phyloP scores from a whole-genome alignment of 2,888 invertebrate genomes.

The Trichopoda pennipes region DNA sequence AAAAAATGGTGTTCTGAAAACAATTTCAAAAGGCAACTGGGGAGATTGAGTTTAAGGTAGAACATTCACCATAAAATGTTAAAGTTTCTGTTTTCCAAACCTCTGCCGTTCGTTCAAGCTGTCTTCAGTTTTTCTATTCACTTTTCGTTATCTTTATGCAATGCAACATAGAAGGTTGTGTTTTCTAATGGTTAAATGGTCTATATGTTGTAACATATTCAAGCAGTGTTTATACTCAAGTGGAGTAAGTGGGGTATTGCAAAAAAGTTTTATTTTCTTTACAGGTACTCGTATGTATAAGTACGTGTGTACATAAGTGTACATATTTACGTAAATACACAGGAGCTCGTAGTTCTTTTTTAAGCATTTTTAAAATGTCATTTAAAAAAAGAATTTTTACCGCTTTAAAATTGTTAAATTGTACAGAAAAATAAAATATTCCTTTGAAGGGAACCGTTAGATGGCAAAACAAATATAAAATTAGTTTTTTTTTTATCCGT shows the following conservation, averaged over 20 bases:
- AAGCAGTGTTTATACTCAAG: background rate
- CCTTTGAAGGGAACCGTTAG: background rate
- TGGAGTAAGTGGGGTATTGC: conserved; percentile 1
- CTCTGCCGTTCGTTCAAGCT: conserved; percentile 4
- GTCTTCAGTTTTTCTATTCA: conserved; percentile 5
- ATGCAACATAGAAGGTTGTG: conserved; percentile 38
- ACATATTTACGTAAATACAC: no score
- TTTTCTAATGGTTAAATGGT: conserved; percentile 48
- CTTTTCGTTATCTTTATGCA: conserved; percentile 1
- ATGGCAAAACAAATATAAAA: background rate
- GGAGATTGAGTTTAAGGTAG: conserved; percentile 55
- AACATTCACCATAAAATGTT: conserved; percentile 35
- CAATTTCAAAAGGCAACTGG: conserved; percentile 35
- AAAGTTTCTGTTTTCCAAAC: conserved; percentile 5
- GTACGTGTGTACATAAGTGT: no score
- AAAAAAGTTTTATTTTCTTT: background rate
- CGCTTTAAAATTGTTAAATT: conserved; percentile 21
- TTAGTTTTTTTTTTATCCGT: background rate
- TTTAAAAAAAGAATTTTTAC: background rate
- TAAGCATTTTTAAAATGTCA: background rate
- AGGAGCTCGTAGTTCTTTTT: background rate
- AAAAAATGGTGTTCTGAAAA: conserved; percentile 34
- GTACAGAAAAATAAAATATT: background rate
- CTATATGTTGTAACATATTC: conserved; percentile 14
- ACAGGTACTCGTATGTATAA: no score